A percentile compares a stretch with the other conserved stretches of the same genome.
Evolutionary conservation across 2,888 invertebrate species (phyloP).

Genomic region (Troides oblongomaculatus): DNA sequence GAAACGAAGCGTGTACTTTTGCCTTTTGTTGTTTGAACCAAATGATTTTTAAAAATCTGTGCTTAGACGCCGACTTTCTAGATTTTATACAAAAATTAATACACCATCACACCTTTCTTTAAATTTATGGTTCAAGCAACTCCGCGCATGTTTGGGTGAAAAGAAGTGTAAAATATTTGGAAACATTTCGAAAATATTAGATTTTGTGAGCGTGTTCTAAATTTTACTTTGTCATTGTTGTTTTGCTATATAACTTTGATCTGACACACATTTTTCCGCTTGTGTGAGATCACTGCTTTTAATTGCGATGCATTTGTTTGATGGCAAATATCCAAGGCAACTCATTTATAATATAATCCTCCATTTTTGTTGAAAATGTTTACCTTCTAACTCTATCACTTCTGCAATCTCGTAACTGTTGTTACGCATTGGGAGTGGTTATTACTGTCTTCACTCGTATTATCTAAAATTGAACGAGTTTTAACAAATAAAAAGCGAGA

Average conservation of each 20-base stretch:
- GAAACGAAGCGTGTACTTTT: constrained; percentile 54
- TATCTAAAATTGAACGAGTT: neutral
- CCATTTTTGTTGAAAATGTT: constrained; percentile 1
- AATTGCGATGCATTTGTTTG: constrained; percentile 51
- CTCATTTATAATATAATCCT: constrained; percentile 1
- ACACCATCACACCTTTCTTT: neutral
- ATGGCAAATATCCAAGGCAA: constrained; percentile 20
- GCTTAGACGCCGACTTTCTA: neutral
- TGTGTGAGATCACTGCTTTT: constrained; percentile 78
- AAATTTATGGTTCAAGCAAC: constrained; percentile 62
- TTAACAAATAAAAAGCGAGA: neutral
- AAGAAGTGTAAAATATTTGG: constrained; percentile 66
- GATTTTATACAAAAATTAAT: neutral
- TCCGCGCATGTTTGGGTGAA: constrained; percentile 76
- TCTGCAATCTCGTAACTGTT: neutral
- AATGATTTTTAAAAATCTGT: neutral
- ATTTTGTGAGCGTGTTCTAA: constrained; percentile 61
- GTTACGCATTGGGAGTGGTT: neutral
- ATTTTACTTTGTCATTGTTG: constrained; percentile 62
- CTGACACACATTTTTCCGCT: constrained; percentile 78
- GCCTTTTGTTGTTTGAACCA: constrained; percentile 61
- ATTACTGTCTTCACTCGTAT: neutral
- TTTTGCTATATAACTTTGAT: constrained; percentile 64
- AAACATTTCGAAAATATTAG: constrained; percentile 47
- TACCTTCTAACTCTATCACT: constrained; percentile 7